phyloP scores from a whole-genome alignment of 2,888 invertebrate genomes.

The Microchrysa polita region DNA sequence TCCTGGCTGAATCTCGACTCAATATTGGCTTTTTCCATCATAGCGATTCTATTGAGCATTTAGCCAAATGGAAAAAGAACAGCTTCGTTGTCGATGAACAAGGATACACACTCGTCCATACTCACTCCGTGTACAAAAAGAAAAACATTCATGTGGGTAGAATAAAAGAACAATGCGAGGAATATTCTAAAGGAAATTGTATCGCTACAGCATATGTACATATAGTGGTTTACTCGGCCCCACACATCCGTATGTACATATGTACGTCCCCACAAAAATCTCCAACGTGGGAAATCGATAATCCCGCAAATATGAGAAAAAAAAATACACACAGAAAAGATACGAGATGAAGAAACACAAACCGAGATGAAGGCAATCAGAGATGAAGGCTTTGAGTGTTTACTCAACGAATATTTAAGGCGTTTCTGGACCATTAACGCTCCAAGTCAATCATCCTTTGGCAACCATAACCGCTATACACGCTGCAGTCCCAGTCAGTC shows the following conservation, averaged over 20 bases:
- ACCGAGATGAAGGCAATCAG: slow-evolving; percentile 36
- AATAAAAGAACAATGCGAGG: not conserved
- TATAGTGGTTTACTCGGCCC: too few species aligned
- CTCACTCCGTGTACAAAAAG: too few species aligned
- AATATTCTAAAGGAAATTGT: not conserved
- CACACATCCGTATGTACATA: too few species aligned
- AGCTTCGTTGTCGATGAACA: not conserved
- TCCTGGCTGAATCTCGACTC: not conserved
- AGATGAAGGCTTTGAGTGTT: slow-evolving; percentile 37
- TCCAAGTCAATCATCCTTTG: slow-evolving; percentile 18
- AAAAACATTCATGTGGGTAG: slow-evolving; percentile 12
- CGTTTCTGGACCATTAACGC: slow-evolving; percentile 54
- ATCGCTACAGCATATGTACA: too few species aligned
- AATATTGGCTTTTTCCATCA: slow-evolving; percentile 12
- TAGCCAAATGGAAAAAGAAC: slow-evolving; percentile 41
- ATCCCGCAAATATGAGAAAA: not conserved
- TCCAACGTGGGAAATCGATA: too few species aligned
- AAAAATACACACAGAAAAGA: slow-evolving; percentile 44
- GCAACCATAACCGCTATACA: not conserved
- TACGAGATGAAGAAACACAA: slow-evolving; percentile 32
- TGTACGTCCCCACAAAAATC: too few species aligned
- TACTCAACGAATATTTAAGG: slow-evolving; percentile 45
- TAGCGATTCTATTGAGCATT: slow-evolving; percentile 42
- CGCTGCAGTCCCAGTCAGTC: too few species aligned
- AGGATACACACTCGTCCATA: not conserved